Percentiles rank a stretch among this genome's conserved stretches.
These are phyloP conservation scores for Cheilosia soror DNA, from an alignment of 2,888 invertebrate genomes.

Conservation along the genomic window DNA sequence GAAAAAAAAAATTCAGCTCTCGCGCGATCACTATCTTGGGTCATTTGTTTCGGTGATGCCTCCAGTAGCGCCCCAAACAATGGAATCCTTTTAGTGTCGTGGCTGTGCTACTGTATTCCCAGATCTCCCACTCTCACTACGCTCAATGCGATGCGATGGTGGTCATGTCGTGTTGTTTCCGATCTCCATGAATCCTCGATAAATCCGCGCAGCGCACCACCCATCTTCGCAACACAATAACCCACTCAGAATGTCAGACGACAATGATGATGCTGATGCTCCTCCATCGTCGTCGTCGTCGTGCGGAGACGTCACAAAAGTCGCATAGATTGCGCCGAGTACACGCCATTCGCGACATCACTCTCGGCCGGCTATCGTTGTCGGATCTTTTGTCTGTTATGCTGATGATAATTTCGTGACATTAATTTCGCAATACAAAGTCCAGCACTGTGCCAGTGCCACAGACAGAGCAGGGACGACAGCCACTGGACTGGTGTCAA, in stretches of 20 bases:
- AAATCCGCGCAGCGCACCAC: conserved; percentile 45
- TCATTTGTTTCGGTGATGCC: conserved; percentile 68
- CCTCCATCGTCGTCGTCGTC: conserved; percentile 53
- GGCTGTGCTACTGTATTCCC: conserved; percentile 66
- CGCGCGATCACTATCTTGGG: conserved; percentile 71
- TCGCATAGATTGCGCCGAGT: conserved; percentile 48
- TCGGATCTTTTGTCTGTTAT: conserved; percentile 77
- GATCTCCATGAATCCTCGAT: conserved; percentile 70
- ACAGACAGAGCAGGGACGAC: conserved; percentile 33
- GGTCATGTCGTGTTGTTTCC: conserved; percentile 71
- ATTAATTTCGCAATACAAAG: conserved; percentile 77
- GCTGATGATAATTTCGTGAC: conserved; percentile 80
- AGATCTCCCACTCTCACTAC: conserved; percentile 44
- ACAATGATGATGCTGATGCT: conserved; percentile 69
- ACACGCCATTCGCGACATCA: conserved; percentile 70
- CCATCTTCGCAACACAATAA: conserved; percentile 64
- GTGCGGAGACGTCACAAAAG: conserved; percentile 73
- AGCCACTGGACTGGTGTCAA: conserved; percentile 45
- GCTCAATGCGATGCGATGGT: conserved; percentile 35
- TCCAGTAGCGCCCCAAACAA: conserved; percentile 75
- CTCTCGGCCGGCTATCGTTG: conserved; percentile 72
- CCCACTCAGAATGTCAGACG: conserved; percentile 74
- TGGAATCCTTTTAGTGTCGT: conserved; percentile 78
- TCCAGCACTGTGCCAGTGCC: conserved; percentile 61
- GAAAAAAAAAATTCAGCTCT: conserved; percentile 19